A percentile compares a stretch with the other conserved stretches of the same genome.
phyloP scores from a whole-genome alignment of 2,113 vertebrate genomes.

The Protobothrops flavoviridis region DNA sequence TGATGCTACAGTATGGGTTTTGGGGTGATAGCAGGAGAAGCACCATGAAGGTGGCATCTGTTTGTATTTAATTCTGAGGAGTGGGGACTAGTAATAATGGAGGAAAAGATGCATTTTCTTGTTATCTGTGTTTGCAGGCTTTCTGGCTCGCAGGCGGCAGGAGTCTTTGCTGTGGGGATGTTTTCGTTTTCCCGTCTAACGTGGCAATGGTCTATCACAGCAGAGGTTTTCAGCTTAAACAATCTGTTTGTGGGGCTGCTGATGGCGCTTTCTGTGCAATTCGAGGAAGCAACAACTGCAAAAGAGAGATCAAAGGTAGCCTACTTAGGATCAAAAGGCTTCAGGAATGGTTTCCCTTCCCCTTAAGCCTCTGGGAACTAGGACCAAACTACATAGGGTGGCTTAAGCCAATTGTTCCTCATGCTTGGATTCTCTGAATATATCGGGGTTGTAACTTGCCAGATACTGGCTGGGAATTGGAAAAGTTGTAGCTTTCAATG shows the following conservation, averaged over 20 bases:
- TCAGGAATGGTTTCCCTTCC: constrained; percentile 22
- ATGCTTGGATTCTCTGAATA: background rate
- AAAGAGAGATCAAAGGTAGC: constrained; percentile 88
- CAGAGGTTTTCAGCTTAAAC: constrained; percentile 98
- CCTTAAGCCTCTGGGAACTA: background rate
- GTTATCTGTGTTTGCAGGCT: constrained; percentile 88
- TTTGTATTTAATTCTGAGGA: background rate
- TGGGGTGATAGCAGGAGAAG: constrained; percentile 1
- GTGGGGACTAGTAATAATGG: constrained; percentile 48
- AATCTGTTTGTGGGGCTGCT: constrained; percentile 93
- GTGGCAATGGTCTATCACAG: constrained; percentile 95
- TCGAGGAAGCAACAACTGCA: constrained; percentile 79
- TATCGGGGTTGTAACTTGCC: background rate
- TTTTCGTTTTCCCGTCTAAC: constrained; percentile 92
- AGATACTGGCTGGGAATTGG: background rate
- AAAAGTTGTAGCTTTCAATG: background rate
- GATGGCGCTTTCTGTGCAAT: constrained; percentile 81
- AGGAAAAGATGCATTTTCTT: constrained; percentile 75
- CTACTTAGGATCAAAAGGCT: constrained; percentile 55
- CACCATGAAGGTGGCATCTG: constrained; percentile 70
- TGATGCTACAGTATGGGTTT: background rate
- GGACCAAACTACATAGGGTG: background rate
- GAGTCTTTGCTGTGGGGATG: constrained; percentile 88
- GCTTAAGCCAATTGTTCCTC: background rate
- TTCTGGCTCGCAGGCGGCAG: constrained; percentile 85